These are phyloP conservation scores for Hemaris fuciformis DNA, from an alignment of 2,888 invertebrate genomes.

Conservation along the genomic window DNA sequence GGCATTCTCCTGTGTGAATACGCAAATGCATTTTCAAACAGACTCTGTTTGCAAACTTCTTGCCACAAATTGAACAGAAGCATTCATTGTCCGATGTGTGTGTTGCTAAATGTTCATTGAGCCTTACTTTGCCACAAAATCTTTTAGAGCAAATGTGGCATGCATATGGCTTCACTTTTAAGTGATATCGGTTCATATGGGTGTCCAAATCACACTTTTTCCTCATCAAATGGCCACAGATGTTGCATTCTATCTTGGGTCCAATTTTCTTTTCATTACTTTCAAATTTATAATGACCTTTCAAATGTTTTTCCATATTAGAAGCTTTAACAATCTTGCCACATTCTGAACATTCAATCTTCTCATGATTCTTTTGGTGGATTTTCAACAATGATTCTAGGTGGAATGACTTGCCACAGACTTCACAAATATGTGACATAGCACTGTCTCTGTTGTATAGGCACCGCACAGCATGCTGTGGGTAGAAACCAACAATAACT, in stretches of 20 bases:
- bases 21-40: slow-evolving; percentile 49
- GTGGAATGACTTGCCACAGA: slow-evolving; percentile 42
- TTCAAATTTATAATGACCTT: slow-evolving; percentile 37
- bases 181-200: slow-evolving; percentile 44
- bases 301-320: slow-evolving; percentile 43
- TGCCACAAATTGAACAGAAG: slow-evolving; percentile 38
- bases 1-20: slow-evolving; percentile 47
- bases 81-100: slow-evolving; percentile 36
- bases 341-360: slow-evolving; percentile 39
- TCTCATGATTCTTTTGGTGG: slow-evolving; percentile 38
- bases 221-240: slow-evolving; percentile 36
- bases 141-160: slow-evolving; percentile 41
- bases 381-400: slow-evolving; percentile 31
- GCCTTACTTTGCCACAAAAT: slow-evolving; percentile 40
- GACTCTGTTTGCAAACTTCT: slow-evolving; percentile 46
- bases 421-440: slow-evolving; percentile 38
- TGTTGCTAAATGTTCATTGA: slow-evolving; percentile 39
- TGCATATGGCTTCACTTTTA: slow-evolving; percentile 40
- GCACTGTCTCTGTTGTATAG: slow-evolving; percentile 23
- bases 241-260: slow-evolving; percentile 25
- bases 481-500: slow-evolving; percentile 39
- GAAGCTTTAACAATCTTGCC: slow-evolving; percentile 33
- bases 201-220: slow-evolving; percentile 39
- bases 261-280: background rate
- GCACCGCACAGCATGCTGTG: slow-evolving; percentile 37